Base-by-base conservation (phyloP, 2,888 invertebrate genomes). In the Aleiodes alternator region DNA sequence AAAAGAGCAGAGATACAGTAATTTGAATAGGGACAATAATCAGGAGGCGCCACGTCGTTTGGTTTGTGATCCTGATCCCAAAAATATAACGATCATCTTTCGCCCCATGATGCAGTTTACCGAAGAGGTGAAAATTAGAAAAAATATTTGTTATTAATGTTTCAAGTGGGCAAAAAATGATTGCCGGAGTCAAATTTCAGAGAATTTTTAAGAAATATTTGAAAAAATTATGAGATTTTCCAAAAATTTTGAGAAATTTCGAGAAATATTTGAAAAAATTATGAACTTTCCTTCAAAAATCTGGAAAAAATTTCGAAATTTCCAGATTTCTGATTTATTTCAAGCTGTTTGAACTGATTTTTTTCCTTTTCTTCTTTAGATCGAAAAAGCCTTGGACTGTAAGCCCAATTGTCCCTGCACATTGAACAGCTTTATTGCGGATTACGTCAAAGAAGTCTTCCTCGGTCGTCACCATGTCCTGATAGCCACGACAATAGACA, bases 401-500 rank as follows among this genome's bases (percentile, higher is more conserved):
- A 88, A 92, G 82, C 90, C 92, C 31, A 92, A 92, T 93, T 92
- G 92, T 83, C 92, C 94, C 59, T 96, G 96, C 86, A 94, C 95
- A 3, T 91, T 98, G 73, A 95, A 96, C 84, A 94, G 94, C 79
- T 98, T 97, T 90, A 91, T 98, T 73, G 94, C 94, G 64, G 95
- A 96, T 87, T 96, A 97, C 90, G 95, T 98, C 31, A 95, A 95
- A 81, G 95, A 96, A 83, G 95, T 95, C 7, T 98, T 97, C 90
- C 92, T 96, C 79, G 95, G 95, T 79, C 93, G 96, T 78, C 93
- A 95, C 73, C 94, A 94, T 84, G 90, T 91, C 57, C 92, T 93
- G 82, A 91, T 94, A 16, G 91, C 92, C 1, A 91, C 91, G 55
- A 92, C 92, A 82, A 93, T 96, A 78, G 94, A 96, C 81, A 90